Percentiles rank a stretch among this genome's conserved stretches.
Conservation (phyloP, 2,113 vertebrate species). For the Tauraco erythrolophus region DNA sequence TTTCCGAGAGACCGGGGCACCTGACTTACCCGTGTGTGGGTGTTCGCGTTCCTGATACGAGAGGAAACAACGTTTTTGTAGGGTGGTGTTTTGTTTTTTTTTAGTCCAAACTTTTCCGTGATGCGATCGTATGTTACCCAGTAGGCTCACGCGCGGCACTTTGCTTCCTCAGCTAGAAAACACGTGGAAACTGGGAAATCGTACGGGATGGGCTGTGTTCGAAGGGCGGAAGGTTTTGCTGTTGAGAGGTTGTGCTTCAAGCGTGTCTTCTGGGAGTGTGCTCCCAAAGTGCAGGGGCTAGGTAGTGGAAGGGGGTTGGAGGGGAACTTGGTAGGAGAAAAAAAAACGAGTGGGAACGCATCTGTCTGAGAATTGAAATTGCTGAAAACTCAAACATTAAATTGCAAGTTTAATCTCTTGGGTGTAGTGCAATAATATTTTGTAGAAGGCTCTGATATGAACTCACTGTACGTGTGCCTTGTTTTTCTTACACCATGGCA, state of each 20-base stretch:
- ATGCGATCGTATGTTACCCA: accelerated
- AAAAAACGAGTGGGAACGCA: accelerated
- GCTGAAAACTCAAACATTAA: neutral
- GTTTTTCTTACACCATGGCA: neutral
- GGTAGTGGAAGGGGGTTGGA: accelerated
- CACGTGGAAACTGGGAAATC: accelerated
- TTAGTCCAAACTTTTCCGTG: neutral
- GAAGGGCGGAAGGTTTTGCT: accelerated
- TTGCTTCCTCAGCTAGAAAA: too few species aligned
- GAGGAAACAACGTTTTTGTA: too few species aligned
- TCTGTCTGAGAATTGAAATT: too few species aligned
- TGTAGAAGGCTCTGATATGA: accelerated
- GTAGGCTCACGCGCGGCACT: accelerated
- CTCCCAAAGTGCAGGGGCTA: accelerated
- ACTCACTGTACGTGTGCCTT: neutral
- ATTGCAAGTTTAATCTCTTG: neutral
- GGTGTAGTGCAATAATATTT: accelerated
- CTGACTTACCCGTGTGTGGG: too few species aligned
- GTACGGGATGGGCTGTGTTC: accelerated
- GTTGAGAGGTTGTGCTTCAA: neutral
- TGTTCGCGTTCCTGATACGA: too few species aligned
- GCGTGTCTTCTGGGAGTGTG: accelerated
- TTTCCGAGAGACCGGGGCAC: too few species aligned
- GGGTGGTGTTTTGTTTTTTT: too few species aligned
- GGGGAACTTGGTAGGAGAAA: accelerated